Percentiles rank a stretch among this genome's conserved stretches.
Conservation (phyloP, 2,888 invertebrate species). For the Steinernema carpocapsae region DNA sequence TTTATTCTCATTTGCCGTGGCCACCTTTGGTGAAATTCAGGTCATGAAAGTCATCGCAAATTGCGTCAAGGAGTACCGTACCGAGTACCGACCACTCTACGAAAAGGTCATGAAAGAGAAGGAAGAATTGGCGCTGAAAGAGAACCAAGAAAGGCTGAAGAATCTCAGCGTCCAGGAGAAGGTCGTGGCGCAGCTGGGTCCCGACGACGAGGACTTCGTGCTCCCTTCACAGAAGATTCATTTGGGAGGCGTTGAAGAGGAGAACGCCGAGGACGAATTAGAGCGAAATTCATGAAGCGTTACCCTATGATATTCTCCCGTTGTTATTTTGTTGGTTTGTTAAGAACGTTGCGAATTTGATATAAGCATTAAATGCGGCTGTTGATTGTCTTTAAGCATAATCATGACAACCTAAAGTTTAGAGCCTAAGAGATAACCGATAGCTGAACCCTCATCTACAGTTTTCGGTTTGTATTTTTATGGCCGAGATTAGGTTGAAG, state of each 20-base stretch:
- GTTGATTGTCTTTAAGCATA: too few species aligned
- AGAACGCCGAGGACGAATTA: conserved; percentile 49
- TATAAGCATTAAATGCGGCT: too few species aligned
- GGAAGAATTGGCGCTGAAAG: conserved; percentile 2
- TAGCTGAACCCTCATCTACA: neutral
- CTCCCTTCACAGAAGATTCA: conserved; percentile 43
- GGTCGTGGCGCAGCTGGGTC: neutral
- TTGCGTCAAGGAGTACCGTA: conserved; percentile 83
- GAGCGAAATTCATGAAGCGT: neutral
- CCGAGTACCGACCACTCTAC: conserved; percentile 67
- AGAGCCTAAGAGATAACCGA: too few species aligned
- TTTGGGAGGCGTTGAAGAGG: conserved; percentile 56
- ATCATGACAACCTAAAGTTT: too few species aligned
- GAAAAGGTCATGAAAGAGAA: conserved; percentile 47
- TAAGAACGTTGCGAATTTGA: neutral
- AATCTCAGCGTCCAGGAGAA: conserved; percentile 6
- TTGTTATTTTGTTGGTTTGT: neutral
- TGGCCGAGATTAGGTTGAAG: neutral
- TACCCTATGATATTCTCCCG: neutral
- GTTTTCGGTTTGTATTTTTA: neutral
- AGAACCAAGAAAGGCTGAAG: conserved; percentile 4
- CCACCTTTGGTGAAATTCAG: conserved; percentile 35
- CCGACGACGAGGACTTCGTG: conserved; percentile 3
- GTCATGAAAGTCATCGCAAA: conserved; percentile 81
- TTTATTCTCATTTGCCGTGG: neutral